Conservation (phyloP, 2,113 vertebrate species). For the Grantiella picta region DNA sequence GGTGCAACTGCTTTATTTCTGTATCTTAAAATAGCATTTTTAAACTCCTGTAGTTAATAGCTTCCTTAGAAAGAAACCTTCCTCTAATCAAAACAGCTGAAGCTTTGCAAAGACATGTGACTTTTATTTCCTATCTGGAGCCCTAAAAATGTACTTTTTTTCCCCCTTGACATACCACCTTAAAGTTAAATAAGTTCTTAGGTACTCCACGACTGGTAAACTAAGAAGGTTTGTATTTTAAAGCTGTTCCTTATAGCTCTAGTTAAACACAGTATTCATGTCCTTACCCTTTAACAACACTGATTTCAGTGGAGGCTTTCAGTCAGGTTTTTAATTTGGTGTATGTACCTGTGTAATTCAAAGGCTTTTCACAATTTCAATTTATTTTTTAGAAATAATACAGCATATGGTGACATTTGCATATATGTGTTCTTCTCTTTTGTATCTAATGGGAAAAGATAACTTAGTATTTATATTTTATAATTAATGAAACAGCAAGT, state of each 20-base stretch:
- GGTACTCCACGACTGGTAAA: background rate
- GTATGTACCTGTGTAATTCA: background rate
- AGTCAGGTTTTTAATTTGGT: background rate
- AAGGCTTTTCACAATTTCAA: background rate
- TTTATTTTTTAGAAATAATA: background rate
- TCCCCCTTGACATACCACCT: background rate
- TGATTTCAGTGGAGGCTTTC: background rate
- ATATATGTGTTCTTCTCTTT: background rate
- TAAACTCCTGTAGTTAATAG: background rate
- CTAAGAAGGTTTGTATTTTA: background rate
- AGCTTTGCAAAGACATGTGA: background rate
- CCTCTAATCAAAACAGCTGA: slow-evolving; percentile 5
- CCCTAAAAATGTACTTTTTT: background rate
- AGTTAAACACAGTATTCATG: background rate
- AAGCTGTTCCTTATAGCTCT: background rate
- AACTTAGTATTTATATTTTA: background rate
- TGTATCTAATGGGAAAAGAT: background rate
- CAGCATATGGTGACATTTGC: background rate
- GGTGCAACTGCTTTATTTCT: background rate
- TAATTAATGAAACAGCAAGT: background rate
- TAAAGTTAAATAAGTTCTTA: background rate
- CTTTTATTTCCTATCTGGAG: background rate
- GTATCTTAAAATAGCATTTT: slow-evolving; percentile 26
- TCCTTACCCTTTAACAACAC: background rate
- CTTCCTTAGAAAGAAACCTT: slow-evolving; percentile 13